Base-by-base conservation (phyloP, 1,140 invertebrate species). In the Cheumatopsyche charites region DNA sequence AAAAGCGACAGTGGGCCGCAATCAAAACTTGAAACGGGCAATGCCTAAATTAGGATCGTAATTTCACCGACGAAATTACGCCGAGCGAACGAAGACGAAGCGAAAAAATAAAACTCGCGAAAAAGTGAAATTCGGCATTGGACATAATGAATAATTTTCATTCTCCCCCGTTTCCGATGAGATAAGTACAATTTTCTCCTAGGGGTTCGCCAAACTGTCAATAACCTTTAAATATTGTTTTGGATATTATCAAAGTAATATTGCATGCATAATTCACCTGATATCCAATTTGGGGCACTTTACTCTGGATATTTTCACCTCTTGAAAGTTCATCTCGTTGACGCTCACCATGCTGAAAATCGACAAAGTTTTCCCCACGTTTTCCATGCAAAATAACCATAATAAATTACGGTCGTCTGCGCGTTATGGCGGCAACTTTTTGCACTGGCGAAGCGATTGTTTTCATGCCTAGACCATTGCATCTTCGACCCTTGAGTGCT, bases 321-420 rank as follows among this genome's bases (percentile, higher is more conserved):
- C 9, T 36, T 9, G 12, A 70, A 62, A 70, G 58, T 62, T 70
- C 58, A 62, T 62, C 62, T 65, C 58, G 67, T 49, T 13, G 17
- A 36, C 67, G 61, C 61, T 70, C 49, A 70, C 47, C 29, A 12
- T 43, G 45, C 17, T 23, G 61, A 70, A 70, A 62, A 70, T 70
- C 29, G 69, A 29, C 36, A 42, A 71, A 71, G 25, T 71, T 71
- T 70, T 62, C 62, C 62, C 13, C 62, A 36, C 26, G 36, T 36
- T 65, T 42, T 65, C 29, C 62, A 43, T 65, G 62, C 52, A 62
- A 70, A 70, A 70, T 62, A 70, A 29, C 55, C 43, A 70, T 70
- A 70, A 70, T 70, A 70, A 70, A 70, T 70, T 70, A 70, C 41
- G 55, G 41, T 62, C 61, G 61, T 42, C 26, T 52, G 47, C 47